These are phyloP conservation scores for Podilymbus podiceps DNA, from an alignment of 2,113 vertebrate genomes.

Conservation along the genomic window DNA sequence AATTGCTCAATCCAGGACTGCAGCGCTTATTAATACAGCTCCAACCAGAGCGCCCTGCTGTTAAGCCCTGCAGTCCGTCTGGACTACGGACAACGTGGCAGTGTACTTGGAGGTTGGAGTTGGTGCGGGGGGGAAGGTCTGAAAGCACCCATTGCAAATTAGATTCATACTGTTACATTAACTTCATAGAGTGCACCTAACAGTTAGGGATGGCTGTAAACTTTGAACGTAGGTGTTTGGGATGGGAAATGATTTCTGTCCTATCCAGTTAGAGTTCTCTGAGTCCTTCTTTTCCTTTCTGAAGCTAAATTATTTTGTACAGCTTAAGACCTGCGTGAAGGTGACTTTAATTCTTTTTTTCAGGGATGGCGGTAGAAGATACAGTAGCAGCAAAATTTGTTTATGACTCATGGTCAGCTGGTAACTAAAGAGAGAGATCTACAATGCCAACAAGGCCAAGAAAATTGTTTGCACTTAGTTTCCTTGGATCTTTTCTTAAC, in stretches of 20 bases:
- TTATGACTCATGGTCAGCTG: conserved; percentile 84
- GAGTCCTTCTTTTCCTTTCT: neutral
- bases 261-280: neutral
- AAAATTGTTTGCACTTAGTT: neutral
- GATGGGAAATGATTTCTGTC: neutral
- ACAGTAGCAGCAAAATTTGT: conserved; percentile 89
- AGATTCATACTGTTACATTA: neutral
- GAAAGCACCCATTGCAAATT: neutral
- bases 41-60: neutral
- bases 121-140: neutral
- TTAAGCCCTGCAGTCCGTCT: neutral
- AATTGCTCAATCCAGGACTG: neutral
- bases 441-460: neutral
- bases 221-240: neutral
- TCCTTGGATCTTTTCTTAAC: neutral
- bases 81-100: neutral
- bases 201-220: neutral
- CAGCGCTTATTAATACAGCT: neutral
- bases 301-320: neutral
- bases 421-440: conserved; percentile 44
- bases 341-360: conserved; percentile 60
- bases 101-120: neutral
- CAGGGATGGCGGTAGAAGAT: conserved; percentile 94
- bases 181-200: neutral
- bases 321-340: neutral